Base-by-base conservation (phyloP, 2,888 invertebrate genomes). In the Tiliacea aurago region DNA sequence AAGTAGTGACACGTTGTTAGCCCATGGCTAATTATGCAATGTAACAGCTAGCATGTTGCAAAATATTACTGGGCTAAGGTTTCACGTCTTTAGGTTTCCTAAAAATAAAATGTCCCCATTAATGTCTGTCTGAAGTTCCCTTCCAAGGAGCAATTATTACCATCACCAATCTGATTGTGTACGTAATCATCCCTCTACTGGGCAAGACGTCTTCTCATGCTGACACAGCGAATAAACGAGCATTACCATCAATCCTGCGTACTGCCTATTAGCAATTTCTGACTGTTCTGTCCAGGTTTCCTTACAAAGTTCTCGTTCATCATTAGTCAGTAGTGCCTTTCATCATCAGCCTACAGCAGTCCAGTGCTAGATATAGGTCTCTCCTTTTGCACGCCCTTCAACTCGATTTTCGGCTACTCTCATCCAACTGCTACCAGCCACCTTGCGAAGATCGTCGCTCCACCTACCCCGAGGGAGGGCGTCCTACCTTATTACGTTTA, bases 11-110 rank as follows among this genome's bases (percentile, higher is more conserved):
- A 79, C 49, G 55, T 56, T 56, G 73, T 71, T 23, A 43, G 41
- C 15, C 73, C 49, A 79, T 71, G 49, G 56, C 56, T 79, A 47
- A 78, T 73, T 78, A 55, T 10, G 15, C 20, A 41, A 78, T 49
- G 23, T 6, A 33, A 70, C 28, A 20, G 28, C 3, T 13, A 41
- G 7, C 13, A 3, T 47, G 23, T 78, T 78, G 55, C 70, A 55
- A 73, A 47, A 78, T 70, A 68, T 67, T 37, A 10, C 9, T 66
- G 11, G 20, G 11, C 11, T 51, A 47, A 58, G 23, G 47, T n/a
- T 41, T 23, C 23, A 28, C 7, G 4, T 59, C 9, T n/a, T n/a
- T 59, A 58, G 20, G 33, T 58, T 58, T 37, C 13, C 7, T 13
- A 28, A 37, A 58, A 58, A 20, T 3, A 58, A 58, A 37, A 37